phyloP scores from a whole-genome alignment of 2,888 invertebrate genomes.

The Ischnus inquisitorius region DNA sequence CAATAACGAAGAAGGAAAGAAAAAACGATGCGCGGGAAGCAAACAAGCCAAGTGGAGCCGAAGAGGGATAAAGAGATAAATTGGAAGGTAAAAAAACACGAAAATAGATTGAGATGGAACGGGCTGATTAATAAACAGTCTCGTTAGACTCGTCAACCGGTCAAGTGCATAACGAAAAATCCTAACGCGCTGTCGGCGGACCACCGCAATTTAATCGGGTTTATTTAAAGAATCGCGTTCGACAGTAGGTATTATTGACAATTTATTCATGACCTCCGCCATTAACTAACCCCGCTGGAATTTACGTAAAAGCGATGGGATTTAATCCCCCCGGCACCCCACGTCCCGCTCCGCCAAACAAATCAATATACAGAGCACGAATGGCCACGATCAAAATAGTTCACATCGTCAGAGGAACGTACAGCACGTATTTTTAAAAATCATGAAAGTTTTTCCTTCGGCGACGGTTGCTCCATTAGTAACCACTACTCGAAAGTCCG shows the following conservation, averaged over 20 bases:
- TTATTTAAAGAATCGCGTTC: neutral
- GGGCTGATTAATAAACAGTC: conserved; percentile 12
- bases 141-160: conserved; percentile 5
- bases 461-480: neutral
- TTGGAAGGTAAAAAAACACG: neutral
- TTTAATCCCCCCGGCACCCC: neutral
- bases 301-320: neutral
- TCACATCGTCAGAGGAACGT: neutral
- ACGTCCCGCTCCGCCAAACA: neutral
- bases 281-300: neutral
- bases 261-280: neutral
- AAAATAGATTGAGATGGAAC: conserved; percentile 14
- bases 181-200: neutral
- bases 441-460: neutral
- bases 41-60: conserved; percentile 6
- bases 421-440: neutral
- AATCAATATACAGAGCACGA: neutral
- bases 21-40: neutral
- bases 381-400: neutral
- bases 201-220: neutral
- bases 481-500: no score
- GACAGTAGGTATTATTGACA: neutral
- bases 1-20: conserved; percentile 20
- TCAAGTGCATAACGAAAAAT: neutral
- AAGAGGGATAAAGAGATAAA: neutral